Percentiles rank a stretch among this genome's conserved stretches.
These are phyloP conservation scores for Cheilosia variabilis DNA, from an alignment of 2,888 invertebrate genomes.

Conservation along the genomic window DNA sequence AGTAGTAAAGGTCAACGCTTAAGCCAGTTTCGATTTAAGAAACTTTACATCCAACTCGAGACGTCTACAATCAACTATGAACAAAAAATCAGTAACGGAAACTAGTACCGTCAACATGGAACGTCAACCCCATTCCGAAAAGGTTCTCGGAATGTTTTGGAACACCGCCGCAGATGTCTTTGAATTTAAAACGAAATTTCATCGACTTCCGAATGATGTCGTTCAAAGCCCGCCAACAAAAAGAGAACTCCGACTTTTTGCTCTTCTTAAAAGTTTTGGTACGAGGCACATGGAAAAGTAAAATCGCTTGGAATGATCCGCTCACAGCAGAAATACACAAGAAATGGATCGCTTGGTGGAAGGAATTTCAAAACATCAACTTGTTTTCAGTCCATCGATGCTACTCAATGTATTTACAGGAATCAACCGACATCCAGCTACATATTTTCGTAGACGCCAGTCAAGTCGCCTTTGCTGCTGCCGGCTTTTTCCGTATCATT, in stretches of 20 bases:
- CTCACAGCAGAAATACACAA: too few species aligned
- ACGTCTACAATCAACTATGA: slow-evolving; percentile 14
- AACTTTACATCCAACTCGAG: slow-evolving; percentile 57
- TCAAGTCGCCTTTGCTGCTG: too few species aligned
- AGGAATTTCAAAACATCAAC: too few species aligned
- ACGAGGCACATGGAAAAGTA: too few species aligned
- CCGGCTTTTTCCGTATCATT: too few species aligned
- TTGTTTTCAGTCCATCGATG: too few species aligned
- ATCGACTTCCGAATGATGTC: slow-evolving; percentile 20
- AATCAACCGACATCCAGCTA: too few species aligned
- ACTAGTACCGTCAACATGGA: slow-evolving; percentile 25
- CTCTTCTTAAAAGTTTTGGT: slow-evolving; percentile 42
- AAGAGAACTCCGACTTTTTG: not conserved
- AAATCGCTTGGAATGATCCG: too few species aligned
- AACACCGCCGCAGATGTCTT: slow-evolving; percentile 65
- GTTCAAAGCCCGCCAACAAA: slow-evolving; percentile 47
- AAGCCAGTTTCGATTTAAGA: slow-evolving; percentile 59
- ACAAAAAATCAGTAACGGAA: not conserved
- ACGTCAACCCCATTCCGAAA: slow-evolving; percentile 37
- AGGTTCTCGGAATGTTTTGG: slow-evolving; percentile 76
- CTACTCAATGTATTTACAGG: too few species aligned
- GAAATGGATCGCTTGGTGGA: too few species aligned
- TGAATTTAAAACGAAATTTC: slow-evolving; percentile 44
- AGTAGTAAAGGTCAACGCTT: slow-evolving; percentile 42
- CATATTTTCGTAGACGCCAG: too few species aligned